These are phyloP conservation scores for Drosophila pachea DNA, from an alignment of 1,140 invertebrate genomes.

Conservation along the genomic window DNA sequence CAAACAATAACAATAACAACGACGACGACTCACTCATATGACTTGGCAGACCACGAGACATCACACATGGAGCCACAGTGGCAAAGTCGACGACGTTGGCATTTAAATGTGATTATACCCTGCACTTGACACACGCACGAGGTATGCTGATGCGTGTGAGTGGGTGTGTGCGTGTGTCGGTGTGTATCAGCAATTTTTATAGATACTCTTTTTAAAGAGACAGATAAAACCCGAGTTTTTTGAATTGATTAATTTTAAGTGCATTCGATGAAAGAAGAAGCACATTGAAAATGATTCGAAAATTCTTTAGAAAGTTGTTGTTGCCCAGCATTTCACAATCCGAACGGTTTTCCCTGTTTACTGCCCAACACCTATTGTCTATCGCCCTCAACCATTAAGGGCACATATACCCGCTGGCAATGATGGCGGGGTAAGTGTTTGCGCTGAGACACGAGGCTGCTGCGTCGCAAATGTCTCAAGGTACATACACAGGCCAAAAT, in stretches of 20 bases:
- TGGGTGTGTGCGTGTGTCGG: too few relatives aligned
- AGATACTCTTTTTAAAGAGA: too few relatives aligned
- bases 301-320: too few relatives aligned
- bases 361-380: too few relatives aligned
- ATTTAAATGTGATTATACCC: constrained; percentile 50
- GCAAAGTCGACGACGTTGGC: constrained; percentile 41
- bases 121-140: not conserved
- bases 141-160: not conserved
- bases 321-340: too few relatives aligned
- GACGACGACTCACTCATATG: constrained; percentile 71
- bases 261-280: too few relatives aligned
- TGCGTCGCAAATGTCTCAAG: constrained; percentile 36
- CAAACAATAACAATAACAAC: constrained; percentile 22
- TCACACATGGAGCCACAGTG: constrained; percentile 61
- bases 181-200: too few relatives aligned
- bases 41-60: constrained; percentile 76
- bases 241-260: too few relatives aligned
- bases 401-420: constrained; percentile 31
- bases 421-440: constrained; percentile 29
- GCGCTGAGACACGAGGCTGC: constrained; percentile 39
- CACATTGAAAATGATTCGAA: too few relatives aligned
- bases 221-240: too few relatives aligned
- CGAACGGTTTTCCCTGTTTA: too few relatives aligned
- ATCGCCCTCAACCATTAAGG: not conserved
- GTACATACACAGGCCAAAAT: constrained; percentile 1